Base-by-base conservation (phyloP, 2,888 invertebrate genomes). In the Drosophila longiperda region DNA sequence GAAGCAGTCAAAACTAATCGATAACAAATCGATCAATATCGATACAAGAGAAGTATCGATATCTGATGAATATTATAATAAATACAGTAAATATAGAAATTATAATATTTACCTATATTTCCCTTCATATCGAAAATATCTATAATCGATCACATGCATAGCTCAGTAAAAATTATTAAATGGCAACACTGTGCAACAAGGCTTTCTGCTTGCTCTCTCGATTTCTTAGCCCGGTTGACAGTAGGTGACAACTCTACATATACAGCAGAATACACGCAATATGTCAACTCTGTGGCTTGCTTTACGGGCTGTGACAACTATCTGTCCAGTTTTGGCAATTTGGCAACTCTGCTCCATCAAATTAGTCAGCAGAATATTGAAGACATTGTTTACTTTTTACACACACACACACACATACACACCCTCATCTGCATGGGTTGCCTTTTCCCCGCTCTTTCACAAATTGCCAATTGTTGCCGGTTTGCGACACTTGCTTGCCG, bases 401-500 rank as follows among this genome's bases (percentile, higher is more conserved):
- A 29, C 40, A 64, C 50, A 45, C 68, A 32, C 15, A 26, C 23
- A 26, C 63, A 33, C 38, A 32, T 38, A 45, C 29, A 42, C 26
- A 23, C 48, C 17, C 32, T 48, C 48, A 45, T 45, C 15, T 15
- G 23, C 45, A 45, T 23, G 8, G 23, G 45, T 45, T 23, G 45
- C 23, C 15, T 23, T 63, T 40, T 34, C 48, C 48, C 55, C 42
- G 20, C 48, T 49, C 52, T 66, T n/a, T 38, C 38, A 38, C 55
- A 66, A 80, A 77, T 84, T 71, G 82, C 68, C 82, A 71, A 80
- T 82, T 65, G 75, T 55, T 66, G 66, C 76, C 73, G 73, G 73
- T 67, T 73, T 70, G 69, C 78, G 84, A 73, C 82, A 86, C 78
- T 82, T 87, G 76, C 74, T 54, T 57, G 75, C 60, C 64, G 67